Base-by-base conservation (phyloP, 2,888 invertebrate species). In the Gastracanthus pulcherrimus region DNA sequence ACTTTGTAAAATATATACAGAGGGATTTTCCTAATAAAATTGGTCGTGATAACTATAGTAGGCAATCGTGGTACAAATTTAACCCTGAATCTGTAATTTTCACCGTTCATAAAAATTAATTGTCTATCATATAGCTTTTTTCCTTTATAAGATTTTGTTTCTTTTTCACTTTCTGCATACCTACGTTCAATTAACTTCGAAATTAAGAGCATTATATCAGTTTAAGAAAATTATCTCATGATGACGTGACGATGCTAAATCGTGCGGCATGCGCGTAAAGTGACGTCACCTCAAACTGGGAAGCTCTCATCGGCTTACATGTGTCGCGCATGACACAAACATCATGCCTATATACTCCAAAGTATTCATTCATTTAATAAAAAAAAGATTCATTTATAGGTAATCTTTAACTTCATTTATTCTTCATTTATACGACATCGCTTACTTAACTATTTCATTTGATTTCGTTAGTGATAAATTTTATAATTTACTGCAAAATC, bases 231-330 rank as follows among this genome's bases (percentile, higher is more conserved):
- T 80, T 74, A 75, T 80, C 69, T 29, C 58, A 62, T 29, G 74
- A 77, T 74, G 80, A 80, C 74, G 77, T 64, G 82, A 80, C 70
- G 26, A 45, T n/a, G 38, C 69, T 62, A 48, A 72, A 80, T 80
- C 36, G 45, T 29, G 19, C 58, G 77, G 51, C 51, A 23, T 23
- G 51, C 51, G 19, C 48, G 69, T 70, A 78, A 82, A 84, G 86
- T 89, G 87, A 87, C 75, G 75, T 80, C 80, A 80, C 34, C 45
- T 55, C 36, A 19, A 34, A 23, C 19, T 19, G 34, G 45, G 62
- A 9, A 77, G n/a, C 38, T 66, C 74, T 60, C 31, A 3, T n/a
- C 9, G 5, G 13, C 48, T 23, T n/a, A 62, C 11, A 62, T 64
- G 55, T 55, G 55, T 55, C 55, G 23, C 19, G 51, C n/a, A 16